phyloP scores from a whole-genome alignment of 2,888 invertebrate species.

The Dynastes hyllus region DNA sequence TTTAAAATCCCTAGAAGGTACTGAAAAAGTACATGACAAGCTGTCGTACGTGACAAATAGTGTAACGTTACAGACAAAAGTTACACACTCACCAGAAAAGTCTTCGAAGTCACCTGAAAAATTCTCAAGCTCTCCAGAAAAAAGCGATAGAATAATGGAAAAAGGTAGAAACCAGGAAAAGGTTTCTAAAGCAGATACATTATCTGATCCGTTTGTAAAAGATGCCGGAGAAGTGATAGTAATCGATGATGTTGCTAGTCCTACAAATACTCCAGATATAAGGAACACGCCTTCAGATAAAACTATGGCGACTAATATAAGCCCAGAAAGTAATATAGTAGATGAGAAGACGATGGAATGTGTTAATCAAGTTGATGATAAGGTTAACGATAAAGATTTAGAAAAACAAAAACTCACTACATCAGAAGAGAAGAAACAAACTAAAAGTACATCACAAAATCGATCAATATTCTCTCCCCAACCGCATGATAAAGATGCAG shows the following conservation, averaged over 20 bases:
- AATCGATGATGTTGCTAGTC: slow-evolving; percentile 9
- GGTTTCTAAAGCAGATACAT: slow-evolving; percentile 35
- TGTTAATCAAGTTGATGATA: slow-evolving; percentile 3
- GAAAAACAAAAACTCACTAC: slow-evolving; percentile 20
- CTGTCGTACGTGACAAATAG: background rate
- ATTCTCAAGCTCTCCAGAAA: slow-evolving; percentile 33
- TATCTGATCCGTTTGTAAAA: slow-evolving; percentile 54
- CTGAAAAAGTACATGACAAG: slow-evolving; percentile 2
- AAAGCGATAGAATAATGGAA: slow-evolving; percentile 46
- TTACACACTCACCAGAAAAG: slow-evolving; percentile 50
- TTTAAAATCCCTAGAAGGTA: background rate
- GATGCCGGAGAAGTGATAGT: slow-evolving; percentile 42
- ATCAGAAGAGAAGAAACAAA: slow-evolving; percentile 38
- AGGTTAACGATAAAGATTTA: slow-evolving; percentile 39
- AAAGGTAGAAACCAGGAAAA: slow-evolving; percentile 49
- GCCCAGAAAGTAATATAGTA: slow-evolving; percentile 3
- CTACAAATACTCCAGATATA: background rate
- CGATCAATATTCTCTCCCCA: slow-evolving; percentile 84
- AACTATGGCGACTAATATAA: slow-evolving; percentile 55
- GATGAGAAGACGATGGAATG: slow-evolving; percentile 7
- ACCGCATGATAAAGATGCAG: slow-evolving; percentile 75
- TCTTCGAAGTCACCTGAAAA: slow-evolving; percentile 37
- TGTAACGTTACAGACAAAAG: slow-evolving; percentile 11
- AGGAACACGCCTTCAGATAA: slow-evolving; percentile 55
- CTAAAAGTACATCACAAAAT: slow-evolving; percentile 67